Percentiles rank a stretch among this genome's conserved stretches.
These are phyloP conservation scores for Liodrosophila aerea DNA, from an alignment of 2,888 invertebrate species.

Conservation along the genomic window DNA sequence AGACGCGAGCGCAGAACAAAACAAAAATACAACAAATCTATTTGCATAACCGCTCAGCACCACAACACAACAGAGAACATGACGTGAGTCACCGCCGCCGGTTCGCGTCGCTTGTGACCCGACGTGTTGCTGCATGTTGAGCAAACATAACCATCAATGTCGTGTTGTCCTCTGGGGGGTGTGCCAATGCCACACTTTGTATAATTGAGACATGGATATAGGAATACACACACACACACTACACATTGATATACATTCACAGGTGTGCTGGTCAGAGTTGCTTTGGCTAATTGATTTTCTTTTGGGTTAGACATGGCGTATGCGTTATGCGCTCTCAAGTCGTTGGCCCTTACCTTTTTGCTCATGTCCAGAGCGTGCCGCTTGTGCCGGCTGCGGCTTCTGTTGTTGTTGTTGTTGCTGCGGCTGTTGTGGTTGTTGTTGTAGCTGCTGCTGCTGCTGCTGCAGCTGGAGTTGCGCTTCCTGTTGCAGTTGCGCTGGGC, in stretches of 20 bases:
- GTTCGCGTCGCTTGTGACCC: neutral
- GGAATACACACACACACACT: neutral
- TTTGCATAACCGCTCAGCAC: constrained; percentile 54
- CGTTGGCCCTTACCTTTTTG: constrained; percentile 65
- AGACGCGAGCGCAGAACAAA: constrained; percentile 14
- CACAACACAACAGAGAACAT: constrained; percentile 13
- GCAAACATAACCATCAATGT: constrained; percentile 61
- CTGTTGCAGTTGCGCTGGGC: constrained; percentile 56
- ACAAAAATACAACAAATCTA: constrained; percentile 42
- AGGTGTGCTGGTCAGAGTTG: neutral
- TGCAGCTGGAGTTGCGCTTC: constrained; percentile 47
- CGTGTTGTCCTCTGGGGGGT: constrained; percentile 41
- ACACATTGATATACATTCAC: too few relatives aligned
- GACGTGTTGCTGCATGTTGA: constrained; percentile 60
- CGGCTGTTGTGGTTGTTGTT: constrained; percentile 27
- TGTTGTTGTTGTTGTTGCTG: constrained; percentile 44
- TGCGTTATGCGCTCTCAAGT: constrained; percentile 56
- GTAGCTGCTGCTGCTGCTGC: constrained; percentile 35
- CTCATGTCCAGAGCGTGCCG: constrained; percentile 67
- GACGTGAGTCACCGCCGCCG: constrained; percentile 42
- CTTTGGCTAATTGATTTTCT: constrained; percentile 61
- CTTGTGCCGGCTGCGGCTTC: constrained; percentile 44
- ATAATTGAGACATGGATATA: constrained; percentile 58
- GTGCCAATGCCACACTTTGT: constrained; percentile 51
- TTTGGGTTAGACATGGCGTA: constrained; percentile 44